Conservation (phyloP, 2,888 invertebrate genomes). For the Cylindroiulus punctatus region DNA sequence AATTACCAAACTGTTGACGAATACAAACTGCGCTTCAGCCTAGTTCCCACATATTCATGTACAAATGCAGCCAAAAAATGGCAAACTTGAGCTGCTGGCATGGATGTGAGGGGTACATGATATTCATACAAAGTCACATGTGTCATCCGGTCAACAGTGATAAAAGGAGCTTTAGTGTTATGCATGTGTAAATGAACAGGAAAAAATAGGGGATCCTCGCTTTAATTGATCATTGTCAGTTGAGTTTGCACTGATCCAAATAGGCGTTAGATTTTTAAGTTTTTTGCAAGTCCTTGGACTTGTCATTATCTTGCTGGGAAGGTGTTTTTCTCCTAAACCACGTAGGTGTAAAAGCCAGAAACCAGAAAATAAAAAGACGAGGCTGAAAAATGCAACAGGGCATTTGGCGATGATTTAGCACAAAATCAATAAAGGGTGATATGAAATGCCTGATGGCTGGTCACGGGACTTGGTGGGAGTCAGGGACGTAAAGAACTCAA, state of each 20-base stretch:
- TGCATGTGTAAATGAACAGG: not conserved
- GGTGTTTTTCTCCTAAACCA: not conserved
- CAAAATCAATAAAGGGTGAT: not conserved
- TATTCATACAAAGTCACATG: not conserved
- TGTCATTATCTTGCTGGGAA: not conserved
- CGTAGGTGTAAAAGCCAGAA: constrained; percentile 13
- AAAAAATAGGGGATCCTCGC: constrained; percentile 16
- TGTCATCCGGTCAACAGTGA: not conserved
- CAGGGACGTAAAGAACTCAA: not conserved
- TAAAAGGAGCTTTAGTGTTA: not conserved
- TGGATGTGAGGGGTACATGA: not conserved
- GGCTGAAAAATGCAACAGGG: not conserved
- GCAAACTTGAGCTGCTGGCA: not conserved
- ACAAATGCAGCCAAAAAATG: not conserved
- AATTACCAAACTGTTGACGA: too few species aligned
- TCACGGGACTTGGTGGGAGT: not conserved
- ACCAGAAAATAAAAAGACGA: too few species aligned
- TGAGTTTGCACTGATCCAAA: not conserved
- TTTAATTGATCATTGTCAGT: not conserved
- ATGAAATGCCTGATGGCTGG: not conserved
- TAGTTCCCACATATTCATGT: not conserved
- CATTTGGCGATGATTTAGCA: not conserved
- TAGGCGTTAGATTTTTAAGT: not conserved
- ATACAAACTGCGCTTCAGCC: not conserved
- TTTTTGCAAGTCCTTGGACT: constrained; percentile 1